Evolutionary conservation across 2,888 invertebrate species (phyloP).

Genomic region (Plusia festucae): DNA sequence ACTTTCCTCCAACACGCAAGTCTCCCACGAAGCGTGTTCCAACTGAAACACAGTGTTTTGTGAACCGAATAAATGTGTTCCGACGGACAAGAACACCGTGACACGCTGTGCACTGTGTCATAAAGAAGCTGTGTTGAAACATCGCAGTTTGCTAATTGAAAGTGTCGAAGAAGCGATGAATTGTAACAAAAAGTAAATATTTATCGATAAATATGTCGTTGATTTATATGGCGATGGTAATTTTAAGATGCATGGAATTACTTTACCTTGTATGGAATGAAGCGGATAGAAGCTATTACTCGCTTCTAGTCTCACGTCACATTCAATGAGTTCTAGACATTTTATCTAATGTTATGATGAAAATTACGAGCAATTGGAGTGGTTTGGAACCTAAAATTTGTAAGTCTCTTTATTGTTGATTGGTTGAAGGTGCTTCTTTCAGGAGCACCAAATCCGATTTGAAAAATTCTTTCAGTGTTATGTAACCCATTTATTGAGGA

Average conservation of each 20-base stretch:
- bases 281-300: background rate
- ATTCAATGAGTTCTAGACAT: too few relatives aligned
- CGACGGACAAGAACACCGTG: background rate
- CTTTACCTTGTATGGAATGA: background rate
- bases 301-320: background rate
- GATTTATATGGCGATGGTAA: slow-evolving; percentile 11
- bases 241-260: background rate
- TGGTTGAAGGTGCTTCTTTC: too few relatives aligned
- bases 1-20: slow-evolving; percentile 54
- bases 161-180: slow-evolving; percentile 41
- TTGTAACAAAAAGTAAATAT: slow-evolving; percentile 42
- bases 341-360: too few relatives aligned
- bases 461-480: too few relatives aligned
- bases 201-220: slow-evolving; percentile 22
- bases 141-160: slow-evolving; percentile 37
- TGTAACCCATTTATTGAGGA: too few relatives aligned
- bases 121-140: slow-evolving; percentile 2
- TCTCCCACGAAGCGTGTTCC: slow-evolving; percentile 26
- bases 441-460: too few relatives aligned
- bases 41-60: slow-evolving; percentile 17
- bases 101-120: slow-evolving; percentile 28
- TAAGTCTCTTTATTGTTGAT: too few relatives aligned
- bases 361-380: too few relatives aligned
- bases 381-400: too few relatives aligned
- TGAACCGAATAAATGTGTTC: background rate